phyloP scores from a whole-genome alignment of 2,888 invertebrate species.

The Cryptocheilus praepositus region DNA sequence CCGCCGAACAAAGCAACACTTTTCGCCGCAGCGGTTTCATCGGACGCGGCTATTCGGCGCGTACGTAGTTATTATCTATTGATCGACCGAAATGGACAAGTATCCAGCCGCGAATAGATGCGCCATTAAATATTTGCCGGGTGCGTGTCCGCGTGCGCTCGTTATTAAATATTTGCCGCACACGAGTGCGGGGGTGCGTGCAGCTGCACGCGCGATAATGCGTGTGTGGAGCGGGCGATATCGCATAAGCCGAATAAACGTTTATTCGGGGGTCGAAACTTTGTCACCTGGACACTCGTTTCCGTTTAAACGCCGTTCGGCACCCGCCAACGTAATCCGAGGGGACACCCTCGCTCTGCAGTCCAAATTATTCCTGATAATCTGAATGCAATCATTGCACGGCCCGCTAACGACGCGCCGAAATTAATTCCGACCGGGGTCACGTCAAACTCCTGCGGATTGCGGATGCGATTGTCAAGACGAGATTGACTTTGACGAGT shows the following conservation, averaged over 20 bases:
- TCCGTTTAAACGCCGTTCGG: conserved; percentile 4
- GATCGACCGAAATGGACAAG: no score
- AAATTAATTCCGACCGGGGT: conserved; percentile 7
- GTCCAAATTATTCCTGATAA: conserved; percentile 14
- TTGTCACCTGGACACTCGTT: conserved; percentile 5
- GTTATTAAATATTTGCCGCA: conserved; percentile 1
- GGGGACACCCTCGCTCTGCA: not conserved
- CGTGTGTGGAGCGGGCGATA: no score
- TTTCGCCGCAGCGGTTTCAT: no score
- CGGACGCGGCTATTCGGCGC: no score
- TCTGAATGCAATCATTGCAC: conserved; percentile 1
- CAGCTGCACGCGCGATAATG: no score
- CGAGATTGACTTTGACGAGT: no score
- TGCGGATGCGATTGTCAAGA: no score
- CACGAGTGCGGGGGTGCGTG: not conserved
- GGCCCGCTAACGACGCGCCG: conserved; percentile 6
- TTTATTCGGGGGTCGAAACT: conserved; percentile 4
- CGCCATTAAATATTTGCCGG: conserved; percentile 6
- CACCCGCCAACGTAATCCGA: not conserved
- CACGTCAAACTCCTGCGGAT: no score
- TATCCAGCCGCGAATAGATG: no score
- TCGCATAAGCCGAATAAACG: no score
- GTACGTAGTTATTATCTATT: no score
- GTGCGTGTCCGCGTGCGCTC: conserved; percentile 2
- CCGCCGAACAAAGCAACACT: no score